Percentiles rank a stretch among this genome's conserved stretches.
Conservation (phyloP, 2,113 vertebrate genomes). For the Patagioenas fasciata region DNA sequence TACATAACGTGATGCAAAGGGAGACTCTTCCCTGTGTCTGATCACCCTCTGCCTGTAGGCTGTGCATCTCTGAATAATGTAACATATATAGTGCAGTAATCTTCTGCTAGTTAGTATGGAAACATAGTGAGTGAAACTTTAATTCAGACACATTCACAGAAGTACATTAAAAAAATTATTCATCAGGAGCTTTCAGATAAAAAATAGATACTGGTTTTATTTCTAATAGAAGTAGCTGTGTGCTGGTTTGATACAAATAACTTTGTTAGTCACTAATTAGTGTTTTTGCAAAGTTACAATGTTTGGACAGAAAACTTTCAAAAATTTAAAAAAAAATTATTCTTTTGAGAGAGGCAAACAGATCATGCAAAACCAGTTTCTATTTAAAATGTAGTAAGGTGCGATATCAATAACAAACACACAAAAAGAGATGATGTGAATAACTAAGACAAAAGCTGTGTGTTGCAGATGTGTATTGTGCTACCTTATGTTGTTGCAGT, state of each 20-base stretch:
- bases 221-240: neutral
- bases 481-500: neutral
- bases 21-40: neutral
- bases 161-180: neutral
- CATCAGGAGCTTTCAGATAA: neutral
- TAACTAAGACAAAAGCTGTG: neutral
- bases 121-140: neutral
- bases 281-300: neutral
- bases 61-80: neutral
- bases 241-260: neutral
- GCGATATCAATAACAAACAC: neutral
- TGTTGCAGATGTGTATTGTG: neutral
- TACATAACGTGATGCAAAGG: neutral
- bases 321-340: fast-evolving
- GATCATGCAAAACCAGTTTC: neutral
- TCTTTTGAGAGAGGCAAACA: neutral
- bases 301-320: neutral
- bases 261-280: neutral
- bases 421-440: neutral
- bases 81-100: neutral
- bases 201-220: neutral
- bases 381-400: neutral
- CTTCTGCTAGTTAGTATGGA: neutral
- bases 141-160: neutral
- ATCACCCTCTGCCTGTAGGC: neutral